Base-by-base conservation (phyloP, 2,797 vertebrate species). In the Nyctibius grandis region DNA sequence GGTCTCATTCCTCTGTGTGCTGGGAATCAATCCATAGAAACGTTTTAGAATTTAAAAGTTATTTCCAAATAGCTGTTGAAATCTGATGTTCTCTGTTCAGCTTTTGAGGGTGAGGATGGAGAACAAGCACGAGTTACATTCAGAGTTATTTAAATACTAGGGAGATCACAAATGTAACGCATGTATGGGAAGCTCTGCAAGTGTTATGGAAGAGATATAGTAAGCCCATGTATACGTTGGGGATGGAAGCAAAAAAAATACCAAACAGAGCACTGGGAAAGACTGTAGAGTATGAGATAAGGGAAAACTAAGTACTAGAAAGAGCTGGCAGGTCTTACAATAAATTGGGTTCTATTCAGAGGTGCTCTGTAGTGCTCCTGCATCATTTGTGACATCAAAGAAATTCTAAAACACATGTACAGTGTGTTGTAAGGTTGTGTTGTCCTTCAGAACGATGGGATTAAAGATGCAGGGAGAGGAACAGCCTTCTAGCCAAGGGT, bases 201-300 rank as follows among this genome's bases (percentile, higher is more conserved):
- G 26, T 15, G 19, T 33, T 82, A 40, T 5, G 9, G 12, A 83
- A 76, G 40, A 64, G 29, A 68, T 26, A 23, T 33, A 20, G 9
- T 5, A 64, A 36, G 20, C 48, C 28, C 57, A 57, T 2, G 6
- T 4, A 5, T 8, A 48, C 18, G 7, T 0, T 51, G 31, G 28
- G 72, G 13, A 85, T 33, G 15, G 17, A 93, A 63, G 28, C 18
- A 15, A 5, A 70, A 77, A 67, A 72, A 25, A 3, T 0, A 42
- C 0, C 6, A 33, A 72, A 56, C 5, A 4, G 9, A 76, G 12
- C 19, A 29, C 45, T 33, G 25, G 26, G 13, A 81, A 77, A 86
- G 20, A 48, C 18, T 34, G 26, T 3, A 19, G 33, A 48, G 7
- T 12, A 21, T 3, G 20, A 79, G 31, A 47, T 16, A 63, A 15